phyloP scores from a whole-genome alignment of 1,140 invertebrate species.

The Scaptomyza hsui region DNA sequence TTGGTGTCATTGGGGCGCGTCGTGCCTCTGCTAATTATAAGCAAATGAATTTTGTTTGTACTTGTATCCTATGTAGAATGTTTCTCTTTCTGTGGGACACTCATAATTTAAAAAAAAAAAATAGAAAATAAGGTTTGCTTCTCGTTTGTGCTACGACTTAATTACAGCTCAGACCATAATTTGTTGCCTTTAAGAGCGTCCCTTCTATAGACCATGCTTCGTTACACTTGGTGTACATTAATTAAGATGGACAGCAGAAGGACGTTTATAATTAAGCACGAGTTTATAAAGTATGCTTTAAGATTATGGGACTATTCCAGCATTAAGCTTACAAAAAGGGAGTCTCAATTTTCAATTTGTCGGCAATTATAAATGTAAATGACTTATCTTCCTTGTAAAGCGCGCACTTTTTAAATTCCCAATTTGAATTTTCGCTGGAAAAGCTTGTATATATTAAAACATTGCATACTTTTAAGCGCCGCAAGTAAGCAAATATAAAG shows the following conservation, averaged over 20 bases:
- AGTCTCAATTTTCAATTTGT: neutral
- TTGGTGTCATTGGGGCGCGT: slow-evolving; percentile 72
- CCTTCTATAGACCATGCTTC: neutral
- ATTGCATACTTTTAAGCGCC: slow-evolving; percentile 34
- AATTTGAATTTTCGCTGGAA: neutral
- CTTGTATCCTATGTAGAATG: slow-evolving; percentile 26
- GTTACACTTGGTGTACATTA: neutral
- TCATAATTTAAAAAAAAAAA: slow-evolving; percentile 22
- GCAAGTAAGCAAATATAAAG: neutral
- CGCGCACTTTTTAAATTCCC: too few relatives aligned
- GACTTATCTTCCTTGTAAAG: neutral
- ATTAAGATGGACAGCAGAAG: neutral
- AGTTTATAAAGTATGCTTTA: too few relatives aligned
- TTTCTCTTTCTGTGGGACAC: neutral
- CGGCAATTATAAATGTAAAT: neutral
- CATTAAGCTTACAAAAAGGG: neutral
- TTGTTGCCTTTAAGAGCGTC: slow-evolving; percentile 14
- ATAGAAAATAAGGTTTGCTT: slow-evolving; percentile 5
- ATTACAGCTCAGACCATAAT: slow-evolving; percentile 53
- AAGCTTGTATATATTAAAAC: neutral
- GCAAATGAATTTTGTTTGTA: slow-evolving; percentile 31
- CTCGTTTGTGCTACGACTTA: slow-evolving; percentile 32
- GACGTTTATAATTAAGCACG: too few relatives aligned
- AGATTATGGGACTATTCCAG: too few relatives aligned
- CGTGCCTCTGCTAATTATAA: slow-evolving; percentile 64